Evolutionary conservation across 1,140 invertebrate genomes (phyloP), one percentile per base, ranked within the genome.

Genomic region (Branchinecta lindahli): DNA sequence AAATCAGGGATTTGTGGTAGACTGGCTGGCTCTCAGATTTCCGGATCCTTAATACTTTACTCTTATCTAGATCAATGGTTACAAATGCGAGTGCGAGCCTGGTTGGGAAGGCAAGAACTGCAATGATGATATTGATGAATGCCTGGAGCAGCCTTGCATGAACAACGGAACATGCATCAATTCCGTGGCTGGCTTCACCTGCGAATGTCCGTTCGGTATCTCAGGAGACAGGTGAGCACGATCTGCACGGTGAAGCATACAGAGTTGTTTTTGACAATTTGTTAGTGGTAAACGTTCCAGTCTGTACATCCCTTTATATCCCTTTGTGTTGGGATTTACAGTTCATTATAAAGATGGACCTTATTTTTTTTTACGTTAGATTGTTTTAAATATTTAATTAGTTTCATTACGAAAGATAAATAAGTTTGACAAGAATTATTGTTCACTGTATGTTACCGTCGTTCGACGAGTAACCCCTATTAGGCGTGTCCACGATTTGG

Each of bases 41-140:
- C 2, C 33, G 33, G 33, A 33, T 5, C 33, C 33, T 33, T 33
- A 33, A 33, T 65, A 45, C 69, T 66, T 52, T 65, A 66, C 47
- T 67, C 20, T 15, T 8, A 33, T 70, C 0, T 67, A 75, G 74
- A 70, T 69, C 75, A 89, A 88, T 10, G 82, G 85, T 47, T 91
- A 88, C 78, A 84, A 87, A 72, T 97, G 94, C 76, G 84, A 87
- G 67, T 97, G 94, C 80, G 81, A 85, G 52, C 80, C 83, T 15
- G 92, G 92, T 65, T 96, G 88, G 83, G 86, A 85, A 46, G 92
- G 92, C 8, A 81, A 83, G 61, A 86, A 86, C 72, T 94, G 91
- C 79, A 85, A 91, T 75, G 76, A 82, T 70, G 75, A 85, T 69
- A 82, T 85, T n/a, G 79, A 84, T 74, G 82, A 84, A 45, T 90